Evolutionary conservation across 2,113 vertebrate genomes (phyloP), one percentile per base, ranked within the genome.

Genomic region (Boulengeromyrus knoepffleri): DNA sequence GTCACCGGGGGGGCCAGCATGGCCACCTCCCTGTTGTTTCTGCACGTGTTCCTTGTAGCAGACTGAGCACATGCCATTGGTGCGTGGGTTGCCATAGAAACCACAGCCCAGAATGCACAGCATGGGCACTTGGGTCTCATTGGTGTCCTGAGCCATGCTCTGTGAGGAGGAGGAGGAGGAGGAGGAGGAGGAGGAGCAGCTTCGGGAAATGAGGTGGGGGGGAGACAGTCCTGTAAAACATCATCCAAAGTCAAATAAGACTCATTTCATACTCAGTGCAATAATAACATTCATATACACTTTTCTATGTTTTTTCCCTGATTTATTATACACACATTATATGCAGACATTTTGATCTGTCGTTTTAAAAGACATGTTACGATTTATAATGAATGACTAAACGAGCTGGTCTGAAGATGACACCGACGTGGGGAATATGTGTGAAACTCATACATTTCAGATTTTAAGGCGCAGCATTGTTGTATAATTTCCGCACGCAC

Each of bases 21-120:
- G 91, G 90, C 96, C 96, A 52, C 97, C 97, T 87, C 95, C 97
- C 95, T 98, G 97, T 92, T 97, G 97, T 45, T 97, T 94, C 85
- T 96, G 97, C 77, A 98, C 93, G 90, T 97, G 96, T 90, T 98
- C 97, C 94, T 97, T 98, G 27, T 98, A 97, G 95, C 97, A 98
- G 77, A 97, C 96, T 0, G 97, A 98, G 93, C 97, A 98, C 97
- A 98, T 98, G 91, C 97, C 97, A 39, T 96, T 97, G 93, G 97
- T 97, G 49, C 97, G 95, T 49, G 97, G 97, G 94, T 97, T 98
- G 92, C 97, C 97, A 27, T 97, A 98, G 93, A 98, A 98, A 70
- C 97, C 97, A 31, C 97, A 98, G 93, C 97, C 97, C 0, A 94
- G 97, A 93, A 97, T 95, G 62, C 97, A 98, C 91, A 97, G 94